Evolutionary conservation across 53 echinoderm and acorn worm genomes (phyloP), one percentile per base, ranked within the genome.

Genomic region (Actinopyga echinites): DNA sequence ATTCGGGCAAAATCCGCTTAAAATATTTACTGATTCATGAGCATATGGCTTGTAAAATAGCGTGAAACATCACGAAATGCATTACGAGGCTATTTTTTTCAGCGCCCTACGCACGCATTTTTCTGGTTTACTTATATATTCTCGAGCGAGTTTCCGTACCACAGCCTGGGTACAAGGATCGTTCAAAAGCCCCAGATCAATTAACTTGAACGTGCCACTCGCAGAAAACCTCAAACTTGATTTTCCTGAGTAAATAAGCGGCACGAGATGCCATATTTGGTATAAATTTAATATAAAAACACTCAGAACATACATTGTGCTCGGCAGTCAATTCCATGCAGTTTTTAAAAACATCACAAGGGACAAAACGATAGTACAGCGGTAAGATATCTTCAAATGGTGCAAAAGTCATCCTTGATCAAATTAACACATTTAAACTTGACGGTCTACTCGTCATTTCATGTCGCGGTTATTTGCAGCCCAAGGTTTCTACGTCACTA

Each of bases 341-440:
- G 49, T 13, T 49, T 49, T 49, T 49, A 49, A 49, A 49, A 49
- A 17, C 13, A 49, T 49, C 49, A 49, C 2, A 15, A 34, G 17
- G 31, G 15, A 26, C 40, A 71, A 71, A 44, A 21, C 43, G 71
- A 11, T 44, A 22, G 42, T 44, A 42, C 44, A 40, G 38, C 71
- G n/a, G 71, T 44, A 71, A 71, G 71, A 71, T 49, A 42, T 71
- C 44, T 42, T 42, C 23, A 71, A 71, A 71, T 44, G 40, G 71
- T 71, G 71, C 71, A 71, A 71, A 71, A 71, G 71, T 71, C 71
- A 71, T 25, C 71, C 42, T 71, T 71, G 43, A 71, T 71, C 44
- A 71, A 71, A 71, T 71, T 71, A 71, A 71, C 71, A 71, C 71
- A 71, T 71, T 71, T 71, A 71, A 71, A 40, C 24, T 24, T 22